These are phyloP conservation scores for Megastigmus dorsalis DNA, from an alignment of 2,888 invertebrate species.

Conservation along the genomic window DNA sequence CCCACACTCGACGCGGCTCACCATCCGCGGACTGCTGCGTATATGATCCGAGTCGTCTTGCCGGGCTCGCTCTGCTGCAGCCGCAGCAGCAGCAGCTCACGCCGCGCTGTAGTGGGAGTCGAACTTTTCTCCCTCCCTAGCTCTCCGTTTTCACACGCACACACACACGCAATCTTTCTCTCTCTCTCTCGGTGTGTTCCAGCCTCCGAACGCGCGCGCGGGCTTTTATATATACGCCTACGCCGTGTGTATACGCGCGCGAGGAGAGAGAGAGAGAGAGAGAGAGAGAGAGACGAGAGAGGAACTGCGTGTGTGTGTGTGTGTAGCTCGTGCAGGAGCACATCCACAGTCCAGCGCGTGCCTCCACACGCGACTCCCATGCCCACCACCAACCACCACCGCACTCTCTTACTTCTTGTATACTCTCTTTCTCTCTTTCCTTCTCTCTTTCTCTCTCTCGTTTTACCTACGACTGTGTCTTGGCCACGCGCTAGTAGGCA, in stretches of 20 bases:
- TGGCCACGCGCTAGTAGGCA: constrained; percentile 48
- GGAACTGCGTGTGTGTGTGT: constrained; percentile 62
- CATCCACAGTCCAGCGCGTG: constrained; percentile 74
- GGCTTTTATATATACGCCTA: constrained; percentile 30
- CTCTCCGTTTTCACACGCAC: too few species aligned
- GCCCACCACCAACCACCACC: constrained; percentile 71
- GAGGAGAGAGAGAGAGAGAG: too few species aligned
- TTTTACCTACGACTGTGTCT: constrained; percentile 22
- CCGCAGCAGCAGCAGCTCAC: too few species aligned
- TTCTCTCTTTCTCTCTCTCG: constrained; percentile 32
- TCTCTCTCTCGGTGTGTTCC: neutral
- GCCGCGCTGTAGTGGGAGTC: too few species aligned
- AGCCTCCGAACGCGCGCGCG: constrained; percentile 5
- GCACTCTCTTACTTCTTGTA: neutral
- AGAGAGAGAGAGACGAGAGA: too few species aligned
- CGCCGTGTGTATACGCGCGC: constrained; percentile 58
- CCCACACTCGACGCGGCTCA: too few species aligned
- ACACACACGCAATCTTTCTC: neutral
- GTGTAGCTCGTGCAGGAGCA: constrained; percentile 72
- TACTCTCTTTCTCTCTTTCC: constrained; percentile 9
- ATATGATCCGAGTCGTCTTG: neutral
- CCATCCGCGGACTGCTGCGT: too few species aligned
- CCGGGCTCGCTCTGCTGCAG: too few species aligned
- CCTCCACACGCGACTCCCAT: constrained; percentile 73
- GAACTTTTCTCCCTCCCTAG: too few species aligned